Conservation (phyloP, 2,888 invertebrate species). For the Lasioglossum zephyrum region DNA sequence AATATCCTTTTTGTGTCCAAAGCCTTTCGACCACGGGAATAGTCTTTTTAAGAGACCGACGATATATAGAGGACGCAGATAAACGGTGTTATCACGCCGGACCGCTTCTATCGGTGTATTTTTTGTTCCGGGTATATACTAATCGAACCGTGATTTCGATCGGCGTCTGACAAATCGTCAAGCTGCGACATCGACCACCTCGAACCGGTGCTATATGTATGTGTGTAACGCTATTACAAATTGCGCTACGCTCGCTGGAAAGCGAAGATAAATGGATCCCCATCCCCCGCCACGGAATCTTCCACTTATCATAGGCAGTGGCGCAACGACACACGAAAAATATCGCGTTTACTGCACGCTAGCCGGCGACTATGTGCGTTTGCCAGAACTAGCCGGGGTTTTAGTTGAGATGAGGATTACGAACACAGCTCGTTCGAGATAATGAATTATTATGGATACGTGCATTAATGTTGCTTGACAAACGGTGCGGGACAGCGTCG, state of each 20-base stretch:
- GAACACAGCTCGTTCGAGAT: background rate
- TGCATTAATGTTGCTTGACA: background rate
- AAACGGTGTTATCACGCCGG: background rate
- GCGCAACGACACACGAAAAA: slow-evolving; percentile 45
- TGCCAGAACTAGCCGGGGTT: background rate
- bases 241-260: slow-evolving; percentile 8
- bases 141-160: slow-evolving; percentile 11
- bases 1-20: background rate
- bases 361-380: background rate
- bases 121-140: background rate
- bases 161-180: slow-evolving; percentile 11
- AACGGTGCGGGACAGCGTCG: background rate
- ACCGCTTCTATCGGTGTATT: background rate
- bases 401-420: background rate
- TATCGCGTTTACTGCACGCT: slow-evolving; percentile 41
- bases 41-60: background rate
- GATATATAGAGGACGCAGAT: background rate
- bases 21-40: background rate
- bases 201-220: background rate
- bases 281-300: slow-evolving; percentile 32
- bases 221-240: slow-evolving; percentile 26
- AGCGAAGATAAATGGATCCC: slow-evolving; percentile 38
- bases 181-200: background rate
- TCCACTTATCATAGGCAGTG: slow-evolving; percentile 49
- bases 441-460: background rate